These are phyloP conservation scores for Ochropacha duplaris DNA, from an alignment of 2,888 invertebrate genomes.

Conservation along the genomic window DNA sequence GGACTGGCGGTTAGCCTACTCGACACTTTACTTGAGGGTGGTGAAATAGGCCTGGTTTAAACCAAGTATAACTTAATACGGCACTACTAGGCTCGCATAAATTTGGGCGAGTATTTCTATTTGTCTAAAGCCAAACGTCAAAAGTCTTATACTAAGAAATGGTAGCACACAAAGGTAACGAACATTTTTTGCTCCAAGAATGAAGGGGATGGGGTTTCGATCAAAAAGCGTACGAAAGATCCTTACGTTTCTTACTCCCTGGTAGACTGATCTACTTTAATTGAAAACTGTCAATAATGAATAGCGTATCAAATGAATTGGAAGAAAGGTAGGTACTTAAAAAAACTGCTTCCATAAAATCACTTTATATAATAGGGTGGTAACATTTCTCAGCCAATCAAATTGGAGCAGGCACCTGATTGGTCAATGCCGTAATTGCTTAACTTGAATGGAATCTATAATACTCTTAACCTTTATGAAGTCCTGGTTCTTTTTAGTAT, in stretches of 20 bases:
- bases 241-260: slow-evolving; percentile 30
- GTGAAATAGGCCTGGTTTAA: neutral
- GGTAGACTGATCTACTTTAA: slow-evolving; percentile 41
- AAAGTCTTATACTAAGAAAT: too few species aligned
- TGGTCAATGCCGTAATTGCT: neutral
- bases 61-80: neutral
- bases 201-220: neutral
- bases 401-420: neutral
- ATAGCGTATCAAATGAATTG: neutral
- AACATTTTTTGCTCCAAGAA: neutral
- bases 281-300: slow-evolving; percentile 29
- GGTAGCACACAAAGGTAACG: neutral
- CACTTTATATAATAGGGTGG: neutral
- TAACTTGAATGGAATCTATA: neutral
- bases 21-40: too few species aligned
- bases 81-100: neutral
- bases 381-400: neutral
- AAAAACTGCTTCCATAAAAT: neutral
- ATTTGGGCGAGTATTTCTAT: neutral
- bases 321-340: neutral
- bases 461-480: slow-evolving; percentile 17
- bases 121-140: too few species aligned
- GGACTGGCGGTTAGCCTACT: too few species aligned
- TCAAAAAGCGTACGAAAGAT: neutral
- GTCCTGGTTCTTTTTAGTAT: slow-evolving; percentile 35